Evolutionary conservation across 1,140 invertebrate species (phyloP), one percentile per base, ranked within the genome.

Genomic region (Drosophila bipectinata): DNA sequence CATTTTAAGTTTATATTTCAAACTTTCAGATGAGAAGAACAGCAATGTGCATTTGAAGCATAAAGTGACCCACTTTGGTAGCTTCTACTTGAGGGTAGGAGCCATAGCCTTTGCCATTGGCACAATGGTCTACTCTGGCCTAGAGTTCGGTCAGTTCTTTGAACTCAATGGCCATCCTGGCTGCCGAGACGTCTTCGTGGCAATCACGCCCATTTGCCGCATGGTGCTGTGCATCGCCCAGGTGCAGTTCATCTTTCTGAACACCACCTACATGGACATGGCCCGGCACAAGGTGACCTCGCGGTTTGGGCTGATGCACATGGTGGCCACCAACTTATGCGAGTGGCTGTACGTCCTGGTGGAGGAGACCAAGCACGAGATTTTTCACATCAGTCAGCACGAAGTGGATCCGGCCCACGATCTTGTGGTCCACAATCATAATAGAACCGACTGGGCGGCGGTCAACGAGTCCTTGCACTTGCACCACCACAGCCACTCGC

Each of bases 181-280:
- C 57, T 95, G 95, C 24, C 93, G 96, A 10, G 96, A 97, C 92
- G 93, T 96, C 28, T 93, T 97, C 78, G 92, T 96, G 44, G 96
- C 95, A 1, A 92, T 97, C 0, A 96, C 95, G 0, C 96, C 96
- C 15, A 92, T 97, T 56, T 93, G 97, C 3, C 96, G 98, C 56
- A 96, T 98, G 93, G 93, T 97, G 10, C 96, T 98, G 92, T 97
- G 97, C 14, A 98, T 98, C 84, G 96, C 96, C 92, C 97, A 98
- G 92, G 97, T 98, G 94, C 97, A 98, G 90, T 98, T 98, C 90
- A 97, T 98, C 72, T 98, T 92, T 32, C 58, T 92, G 0, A 92
- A 92, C 49, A 92, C 91, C 15, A 92, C 90, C 3, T 92, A 90
- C 54, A 71, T 91, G 76, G 97, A 98, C 80, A 98, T 98, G 82